Evolutionary conservation across 2,888 invertebrate genomes (phyloP).

Genomic region (Habrosyne pyritoides): DNA sequence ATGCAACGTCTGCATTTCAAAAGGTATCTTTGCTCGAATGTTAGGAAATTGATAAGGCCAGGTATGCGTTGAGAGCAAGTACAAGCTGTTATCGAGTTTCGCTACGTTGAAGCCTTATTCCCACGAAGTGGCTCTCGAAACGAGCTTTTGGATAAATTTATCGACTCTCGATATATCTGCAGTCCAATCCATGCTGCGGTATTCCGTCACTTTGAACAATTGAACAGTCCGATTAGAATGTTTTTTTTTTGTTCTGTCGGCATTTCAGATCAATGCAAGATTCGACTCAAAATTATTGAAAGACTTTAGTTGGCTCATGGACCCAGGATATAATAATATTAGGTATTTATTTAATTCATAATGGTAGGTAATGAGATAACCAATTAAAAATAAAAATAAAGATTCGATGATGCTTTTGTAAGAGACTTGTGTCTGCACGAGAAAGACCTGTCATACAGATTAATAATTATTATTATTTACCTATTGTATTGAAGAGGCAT

Average conservation of each 20-base stretch:
- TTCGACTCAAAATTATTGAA: no score
- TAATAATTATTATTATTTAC: no score
- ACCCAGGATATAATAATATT: no score
- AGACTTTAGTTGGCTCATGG: no score
- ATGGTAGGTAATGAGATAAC: no score
- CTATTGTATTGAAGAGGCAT: no score
- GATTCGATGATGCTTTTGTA: no score
- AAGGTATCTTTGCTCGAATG: neutral
- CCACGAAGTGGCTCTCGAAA: neutral
- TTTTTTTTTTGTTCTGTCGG: neutral
- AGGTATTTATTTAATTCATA: no score
- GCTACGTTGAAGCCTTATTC: neutral
- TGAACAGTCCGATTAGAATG: neutral
- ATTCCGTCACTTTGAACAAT: neutral
- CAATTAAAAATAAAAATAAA: no score
- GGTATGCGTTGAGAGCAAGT: neutral
- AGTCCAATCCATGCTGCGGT: neutral
- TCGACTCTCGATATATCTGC: neutral
- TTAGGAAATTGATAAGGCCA: neutral
- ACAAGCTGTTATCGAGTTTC: slow-evolving; percentile 1
- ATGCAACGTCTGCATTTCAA: neutral
- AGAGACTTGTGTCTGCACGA: no score
- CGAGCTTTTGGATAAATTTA: neutral
- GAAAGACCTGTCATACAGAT: no score
- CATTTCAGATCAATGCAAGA: no score